Evolutionary conservation across 2,113 vertebrate species (phyloP), one percentile per base, ranked within the genome.

Genomic region (Cromileptes altivelis): DNA sequence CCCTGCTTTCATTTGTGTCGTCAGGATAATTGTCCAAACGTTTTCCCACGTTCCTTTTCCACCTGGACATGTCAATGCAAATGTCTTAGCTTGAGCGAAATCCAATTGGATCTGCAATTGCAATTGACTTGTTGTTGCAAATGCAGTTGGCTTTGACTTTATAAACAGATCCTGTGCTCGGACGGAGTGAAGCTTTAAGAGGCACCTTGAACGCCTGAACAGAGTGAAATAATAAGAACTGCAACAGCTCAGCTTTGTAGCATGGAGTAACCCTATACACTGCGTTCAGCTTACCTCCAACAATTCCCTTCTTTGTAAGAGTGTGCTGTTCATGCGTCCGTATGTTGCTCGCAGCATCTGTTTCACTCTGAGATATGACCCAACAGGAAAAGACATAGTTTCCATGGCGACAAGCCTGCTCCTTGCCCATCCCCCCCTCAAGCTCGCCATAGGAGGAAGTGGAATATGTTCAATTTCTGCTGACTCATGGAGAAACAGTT

Each of bases 321-420:
- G 55, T n/a, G 25, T 15, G 17, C 64, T 61, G 64, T n/a, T 85
- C 64, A 64, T 68, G 55, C 30, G 70, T 84, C 84, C 23, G 2
- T 78, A 76, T 82, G 87, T 76, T 78, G 69, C 78, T 72, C 69
- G 60, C 45, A 89, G 84, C 90, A 90, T 90, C 88, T 87, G 82
- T 86, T 88, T 88, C 74, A 81, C 53, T 73, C 74, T 82, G 71
- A 82, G 80, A 91, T 89, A 77, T 80, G 58, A 91, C 84, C 76
- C 5, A 18, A 81, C 86, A 81, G 84, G 84, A 90, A 91, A 75
- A 88, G 71, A 82, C 81, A 58, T 74, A 50, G 90, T 92, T 93
- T 89, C 87, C 88, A 92, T 87, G 84, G 90, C 30, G 74, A 93
- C 87, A 65, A 13, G 33, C 50, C 19, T 47, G 61, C 88, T 85